A percentile compares a stretch with the other conserved stretches of the same genome.
These are phyloP conservation scores for Phoeniculus purpureus DNA, from an alignment of 2,797 vertebrate species.

Conservation along the genomic window DNA sequence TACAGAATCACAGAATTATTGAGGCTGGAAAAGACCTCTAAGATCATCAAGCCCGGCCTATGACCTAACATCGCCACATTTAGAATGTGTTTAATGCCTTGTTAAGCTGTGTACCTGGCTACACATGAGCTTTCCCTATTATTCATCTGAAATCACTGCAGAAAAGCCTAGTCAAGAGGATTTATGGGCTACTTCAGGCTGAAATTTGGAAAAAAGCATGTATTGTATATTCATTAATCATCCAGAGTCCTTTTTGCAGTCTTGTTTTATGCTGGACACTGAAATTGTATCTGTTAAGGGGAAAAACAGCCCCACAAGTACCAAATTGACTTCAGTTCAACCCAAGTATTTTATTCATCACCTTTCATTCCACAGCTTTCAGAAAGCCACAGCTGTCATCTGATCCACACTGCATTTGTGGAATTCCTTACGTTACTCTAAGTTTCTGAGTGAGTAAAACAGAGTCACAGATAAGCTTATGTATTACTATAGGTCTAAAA, in stretches of 20 bases:
- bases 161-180: not conserved
- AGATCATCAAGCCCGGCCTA: too few relatives aligned
- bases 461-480: not conserved
- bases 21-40: too few relatives aligned
- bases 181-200: not conserved
- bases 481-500: not conserved
- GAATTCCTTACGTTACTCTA: not conserved
- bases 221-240: conserved; percentile 20
- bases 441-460: not conserved
- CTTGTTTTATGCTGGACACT: not conserved
- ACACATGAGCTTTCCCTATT: not conserved
- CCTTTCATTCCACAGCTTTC: not conserved
- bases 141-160: not conserved
- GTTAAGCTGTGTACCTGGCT: not conserved
- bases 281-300: not conserved
- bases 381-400: not conserved
- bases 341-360: not conserved
- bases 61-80: not conserved
- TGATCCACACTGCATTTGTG: not conserved
- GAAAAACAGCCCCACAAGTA: not conserved
- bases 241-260: not conserved
- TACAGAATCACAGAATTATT: too few relatives aligned
- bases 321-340: not conserved
- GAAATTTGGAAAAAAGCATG: conserved; percentile 32
- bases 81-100: not conserved